A percentile compares a stretch with the other conserved stretches of the same genome.
Evolutionary conservation across 2,888 invertebrate genomes (phyloP).

Genomic region (Antheraea assamensis): DNA sequence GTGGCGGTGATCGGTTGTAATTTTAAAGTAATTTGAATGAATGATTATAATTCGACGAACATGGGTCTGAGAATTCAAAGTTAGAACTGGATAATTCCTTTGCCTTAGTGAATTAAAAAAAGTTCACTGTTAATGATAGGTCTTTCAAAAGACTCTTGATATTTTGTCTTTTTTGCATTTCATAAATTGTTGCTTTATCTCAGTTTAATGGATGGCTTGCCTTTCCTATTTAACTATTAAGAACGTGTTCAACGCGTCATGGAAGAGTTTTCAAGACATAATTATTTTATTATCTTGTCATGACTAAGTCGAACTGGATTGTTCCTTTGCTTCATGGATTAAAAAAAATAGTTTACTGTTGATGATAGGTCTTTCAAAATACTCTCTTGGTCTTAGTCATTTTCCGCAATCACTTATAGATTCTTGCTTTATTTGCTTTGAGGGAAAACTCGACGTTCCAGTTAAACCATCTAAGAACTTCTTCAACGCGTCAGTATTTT

Average conservation of each 20-base stretch:
- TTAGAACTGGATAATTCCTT: not conserved
- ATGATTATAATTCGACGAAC: not conserved
- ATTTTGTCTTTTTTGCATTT: not conserved
- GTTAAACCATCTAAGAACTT: too few relatives aligned
- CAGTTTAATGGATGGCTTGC: not conserved
- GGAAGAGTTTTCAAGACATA: too few relatives aligned
- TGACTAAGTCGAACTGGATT: not conserved
- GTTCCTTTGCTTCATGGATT: not conserved
- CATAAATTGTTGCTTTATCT: too few relatives aligned
- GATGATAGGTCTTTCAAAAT: not conserved
- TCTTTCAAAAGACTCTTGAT: not conserved
- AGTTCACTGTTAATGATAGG: not conserved
- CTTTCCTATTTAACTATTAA: too few relatives aligned
- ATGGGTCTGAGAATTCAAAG: not conserved
- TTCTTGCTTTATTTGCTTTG: too few relatives aligned
- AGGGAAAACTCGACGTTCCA: too few relatives aligned
- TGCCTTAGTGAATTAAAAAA: not conserved
- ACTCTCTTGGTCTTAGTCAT: not conserved
- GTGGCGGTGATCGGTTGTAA: not conserved
- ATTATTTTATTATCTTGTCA: too few relatives aligned
- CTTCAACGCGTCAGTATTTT: too few relatives aligned
- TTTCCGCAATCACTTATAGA: too few relatives aligned
- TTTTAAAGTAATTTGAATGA: conserved; percentile 11
- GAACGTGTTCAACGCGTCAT: too few relatives aligned
- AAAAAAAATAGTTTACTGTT: not conserved